Base-by-base conservation (phyloP, 2,797 vertebrate genomes). In the Pangasius krempfi region DNA sequence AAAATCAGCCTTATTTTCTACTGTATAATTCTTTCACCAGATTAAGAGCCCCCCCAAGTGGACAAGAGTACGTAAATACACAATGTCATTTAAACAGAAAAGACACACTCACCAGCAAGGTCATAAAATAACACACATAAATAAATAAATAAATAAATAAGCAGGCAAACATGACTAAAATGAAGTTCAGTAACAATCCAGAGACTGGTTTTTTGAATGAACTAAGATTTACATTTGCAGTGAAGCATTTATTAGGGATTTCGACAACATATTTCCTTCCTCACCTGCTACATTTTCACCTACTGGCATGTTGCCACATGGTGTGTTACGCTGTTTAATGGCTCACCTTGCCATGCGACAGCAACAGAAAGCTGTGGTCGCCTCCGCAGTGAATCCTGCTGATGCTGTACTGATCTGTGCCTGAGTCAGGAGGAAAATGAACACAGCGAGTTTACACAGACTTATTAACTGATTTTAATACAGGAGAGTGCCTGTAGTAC, bases 321-420 rank as follows among this genome's bases (percentile, higher is more conserved):
- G n/a, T 47, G 44, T 40, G 16, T 25, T 37, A 68, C 14, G 5
- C 18, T 33, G 10, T 78, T 2, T n/a, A 25, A 66, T 18, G 60
- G 27, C 90, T 95, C 96, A 99, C 98, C 97, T 98, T 96, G 0
- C 95, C 94, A 92, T 94, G 94, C 56, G 97, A 97, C 91, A 97
- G 98, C 92, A 99, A 94, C 88, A 99, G 94, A 94, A 99, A 98
- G 76, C 97, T 97, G 89, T 99, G 98, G 95, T 99, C 97, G 92
- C 97, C 98, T 94, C 98, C 98, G 94, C 97, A 97, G 94, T 97
- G 97, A 92, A 99, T 97, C 94, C 96, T 97, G 93, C 97, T 96
- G 93, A 99, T 96, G 84, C 95, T 93, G 89, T 95, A 96, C 56
- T 95, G 95, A 91, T 95, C 97, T 91, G 95, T 96, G 60, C 94